Conservation (phyloP, 2,888 invertebrate species). For the Chydorus sphaericus region DNA sequence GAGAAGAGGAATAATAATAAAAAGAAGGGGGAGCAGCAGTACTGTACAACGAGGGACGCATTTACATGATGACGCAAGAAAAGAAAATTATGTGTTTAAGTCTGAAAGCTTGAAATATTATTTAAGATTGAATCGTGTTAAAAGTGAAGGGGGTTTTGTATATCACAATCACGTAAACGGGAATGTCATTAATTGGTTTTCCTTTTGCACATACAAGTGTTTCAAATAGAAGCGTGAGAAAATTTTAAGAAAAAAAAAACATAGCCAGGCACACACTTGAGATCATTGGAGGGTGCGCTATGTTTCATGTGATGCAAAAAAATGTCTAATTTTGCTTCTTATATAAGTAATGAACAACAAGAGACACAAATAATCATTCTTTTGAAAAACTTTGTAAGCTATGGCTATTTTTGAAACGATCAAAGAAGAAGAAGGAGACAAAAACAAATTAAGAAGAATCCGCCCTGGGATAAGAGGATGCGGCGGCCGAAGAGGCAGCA, state of each 20-base stretch:
- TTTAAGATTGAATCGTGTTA: too few relatives aligned
- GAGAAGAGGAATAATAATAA: too few relatives aligned
- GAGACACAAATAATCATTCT: neutral
- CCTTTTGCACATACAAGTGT: neutral
- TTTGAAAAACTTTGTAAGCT: neutral
- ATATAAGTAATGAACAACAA: neutral
- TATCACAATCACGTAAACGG: neutral
- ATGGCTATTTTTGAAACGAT: neutral
- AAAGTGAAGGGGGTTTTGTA: too few relatives aligned
- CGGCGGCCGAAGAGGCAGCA: constrained; percentile 21
- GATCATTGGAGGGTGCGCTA: neutral
- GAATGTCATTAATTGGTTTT: neutral
- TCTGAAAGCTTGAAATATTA: too few relatives aligned
- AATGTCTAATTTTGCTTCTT: neutral
- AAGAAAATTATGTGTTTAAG: too few relatives aligned
- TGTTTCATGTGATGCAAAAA: neutral
- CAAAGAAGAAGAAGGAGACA: neutral
- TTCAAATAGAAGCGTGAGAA: neutral
- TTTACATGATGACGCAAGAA: too few relatives aligned
- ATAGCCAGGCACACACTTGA: neutral
- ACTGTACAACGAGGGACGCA: too few relatives aligned
- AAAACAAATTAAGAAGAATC: constrained; percentile 2
- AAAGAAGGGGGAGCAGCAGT: too few relatives aligned
- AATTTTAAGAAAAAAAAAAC: neutral
- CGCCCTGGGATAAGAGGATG: constrained; percentile 19